These are phyloP conservation scores for Synergus gifuensis DNA, from an alignment of 2,888 invertebrate genomes.

Conservation along the genomic window DNA sequence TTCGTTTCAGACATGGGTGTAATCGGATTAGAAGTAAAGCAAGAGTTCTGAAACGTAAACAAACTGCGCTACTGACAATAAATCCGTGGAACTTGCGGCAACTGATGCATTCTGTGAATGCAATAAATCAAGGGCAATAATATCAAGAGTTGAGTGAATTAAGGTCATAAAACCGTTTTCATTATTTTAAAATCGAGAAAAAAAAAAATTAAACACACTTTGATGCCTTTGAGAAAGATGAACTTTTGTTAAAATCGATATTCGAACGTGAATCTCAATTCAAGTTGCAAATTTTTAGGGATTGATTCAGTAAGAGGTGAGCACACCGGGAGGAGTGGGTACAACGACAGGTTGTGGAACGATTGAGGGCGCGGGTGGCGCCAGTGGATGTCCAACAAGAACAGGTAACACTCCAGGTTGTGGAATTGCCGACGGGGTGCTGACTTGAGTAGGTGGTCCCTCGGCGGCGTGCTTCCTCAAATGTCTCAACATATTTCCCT, in stretches of 20 bases:
- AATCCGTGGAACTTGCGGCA: no score
- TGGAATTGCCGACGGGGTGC: conserved; percentile 72
- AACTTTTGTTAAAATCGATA: neutral
- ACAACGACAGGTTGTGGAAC: conserved; percentile 79
- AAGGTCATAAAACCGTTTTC: neutral
- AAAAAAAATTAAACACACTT: neutral
- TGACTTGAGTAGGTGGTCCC: conserved; percentile 75
- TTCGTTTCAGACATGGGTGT: no score
- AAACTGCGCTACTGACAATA: no score
- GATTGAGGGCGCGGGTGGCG: conserved; percentile 72
- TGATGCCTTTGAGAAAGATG: neutral
- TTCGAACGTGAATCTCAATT: neutral
- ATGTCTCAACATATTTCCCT: conserved; percentile 88
- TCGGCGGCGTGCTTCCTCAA: conserved; percentile 85
- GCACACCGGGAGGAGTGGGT: conserved; percentile 80
- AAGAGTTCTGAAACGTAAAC: no score
- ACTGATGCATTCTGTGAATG: no score
- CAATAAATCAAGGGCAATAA: no score
- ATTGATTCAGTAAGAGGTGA: conserved; percentile 77
- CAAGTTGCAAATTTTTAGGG: conserved; percentile 16
- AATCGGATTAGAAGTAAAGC: no score
- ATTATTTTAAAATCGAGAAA: neutral
- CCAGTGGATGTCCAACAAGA: conserved; percentile 74
- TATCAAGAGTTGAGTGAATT: no score
- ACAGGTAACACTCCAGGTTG: conserved; percentile 73